Evolutionary conservation across 1,140 invertebrate species (phyloP), one percentile per base, ranked within the genome.

Genomic region (Charaxes varanes): DNA sequence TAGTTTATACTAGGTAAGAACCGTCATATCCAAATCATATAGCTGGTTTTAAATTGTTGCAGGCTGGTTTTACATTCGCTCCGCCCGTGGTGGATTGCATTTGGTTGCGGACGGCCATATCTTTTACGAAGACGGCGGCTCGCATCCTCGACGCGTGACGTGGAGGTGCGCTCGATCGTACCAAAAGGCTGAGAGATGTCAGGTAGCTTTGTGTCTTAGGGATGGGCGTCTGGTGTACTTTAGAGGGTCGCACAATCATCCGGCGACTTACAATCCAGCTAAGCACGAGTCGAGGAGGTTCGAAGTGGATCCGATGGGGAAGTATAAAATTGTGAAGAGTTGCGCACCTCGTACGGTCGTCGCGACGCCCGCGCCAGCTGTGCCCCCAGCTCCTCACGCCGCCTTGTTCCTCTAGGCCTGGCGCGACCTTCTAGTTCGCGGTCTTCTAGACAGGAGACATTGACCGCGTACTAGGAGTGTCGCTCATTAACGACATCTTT

Each of bases 61-160:
- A 83, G 81, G 77, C 3, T 85, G 83, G 83, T 85, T 85, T 67
- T 85, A 85, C 49, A 85, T 85, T 22, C 59, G 77, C 3, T 85
- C 83, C 17, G 78, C 80, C 21, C 78, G 80, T 14, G 79, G 80
- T 4, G 79, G 79, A 0, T 54, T 84, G 23, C 83, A 84, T 31
- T 53, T 84, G 7, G 83, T 85, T 2, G 83, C 78, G 0, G 73
- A 76, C 36, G 80, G 80, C 1, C 78, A 84, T 42, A 85, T 85
- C 38, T 85, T 84, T 50, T 84, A 85, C 44, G 83, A 84, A 53
- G 79, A 85, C 40, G 80, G 80, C 7, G 80, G 80, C 2, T 84
- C 79, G 0, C 79, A 82, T 37, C 73, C 71, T 17, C 76, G 77
- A 11, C 63, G 81, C 3, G 79, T 85, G 12, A 85, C 83, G 0